A percentile compares a stretch with the other conserved stretches of the same genome.
Evolutionary conservation across 2,888 invertebrate species (phyloP).

Genomic region (Dusona sp.): DNA sequence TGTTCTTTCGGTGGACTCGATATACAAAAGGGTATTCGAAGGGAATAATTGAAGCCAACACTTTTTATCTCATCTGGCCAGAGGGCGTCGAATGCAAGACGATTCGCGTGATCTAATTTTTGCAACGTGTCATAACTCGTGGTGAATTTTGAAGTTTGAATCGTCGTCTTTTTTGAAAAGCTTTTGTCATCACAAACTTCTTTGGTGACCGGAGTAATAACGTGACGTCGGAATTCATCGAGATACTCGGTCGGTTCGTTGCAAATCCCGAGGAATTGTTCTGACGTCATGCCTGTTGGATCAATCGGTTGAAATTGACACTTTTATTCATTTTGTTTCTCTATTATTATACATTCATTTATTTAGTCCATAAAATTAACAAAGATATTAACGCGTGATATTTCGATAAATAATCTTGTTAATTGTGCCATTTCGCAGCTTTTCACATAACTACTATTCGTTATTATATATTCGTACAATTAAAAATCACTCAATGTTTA

Average conservation of each 20-base stretch:
- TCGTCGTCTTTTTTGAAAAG: background rate
- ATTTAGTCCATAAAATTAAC: conserved; percentile 12
- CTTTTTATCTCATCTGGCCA: conserved; percentile 79
- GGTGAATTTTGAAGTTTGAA: conserved; percentile 16
- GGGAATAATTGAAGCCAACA: conserved; percentile 77
- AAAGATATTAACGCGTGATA: conserved; percentile 11
- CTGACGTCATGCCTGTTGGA: conserved; percentile 29
- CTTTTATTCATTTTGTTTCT: conserved; percentile 1
- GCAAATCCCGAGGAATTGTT: conserved; percentile 46
- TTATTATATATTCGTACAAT: conserved; percentile 8
- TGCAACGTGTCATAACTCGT: conserved; percentile 68
- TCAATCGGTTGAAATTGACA: background rate
- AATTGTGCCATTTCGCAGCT: conserved; percentile 3
- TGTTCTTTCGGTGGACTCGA: conserved; percentile 1
- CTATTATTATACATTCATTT: conserved; percentile 14
- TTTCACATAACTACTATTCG: background rate
- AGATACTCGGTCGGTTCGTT: conserved; percentile 58
- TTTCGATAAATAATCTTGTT: conserved; percentile 2
- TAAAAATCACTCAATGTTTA: background rate
- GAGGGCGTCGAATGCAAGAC: conserved; percentile 80
- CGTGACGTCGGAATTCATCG: conserved; percentile 51
- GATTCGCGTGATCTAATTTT: conserved; percentile 57
- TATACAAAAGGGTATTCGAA: conserved; percentile 64
- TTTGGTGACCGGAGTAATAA: background rate
- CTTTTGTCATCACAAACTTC: background rate